A percentile compares a stretch with the other conserved stretches of the same genome.
Conservation (phyloP, 1,140 invertebrate genomes). For the Subanguina moxae region DNA sequence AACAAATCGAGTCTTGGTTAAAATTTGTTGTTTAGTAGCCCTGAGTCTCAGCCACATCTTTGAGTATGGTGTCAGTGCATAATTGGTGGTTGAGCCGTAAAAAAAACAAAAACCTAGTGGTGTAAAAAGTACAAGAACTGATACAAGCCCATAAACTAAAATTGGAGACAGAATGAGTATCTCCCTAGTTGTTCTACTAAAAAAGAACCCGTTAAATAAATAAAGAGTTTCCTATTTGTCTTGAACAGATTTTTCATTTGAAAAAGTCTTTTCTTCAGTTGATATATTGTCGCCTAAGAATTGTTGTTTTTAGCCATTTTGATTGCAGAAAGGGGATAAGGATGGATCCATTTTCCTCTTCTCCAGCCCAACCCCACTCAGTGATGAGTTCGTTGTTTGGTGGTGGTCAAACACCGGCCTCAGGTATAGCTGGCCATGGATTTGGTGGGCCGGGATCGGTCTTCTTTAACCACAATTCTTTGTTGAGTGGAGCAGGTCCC, state of each 20-base stretch:
- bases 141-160: too few species aligned
- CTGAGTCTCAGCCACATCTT: too few species aligned
- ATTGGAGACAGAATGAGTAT: too few species aligned
- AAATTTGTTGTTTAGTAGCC: too few species aligned
- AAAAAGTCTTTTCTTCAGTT: background rate
- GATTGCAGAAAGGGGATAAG: background rate
- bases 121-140: too few species aligned
- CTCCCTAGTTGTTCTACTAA: too few species aligned
- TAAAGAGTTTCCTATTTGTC: too few species aligned
- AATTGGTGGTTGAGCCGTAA: too few species aligned
- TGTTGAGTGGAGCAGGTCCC: slow-evolving; percentile 30
- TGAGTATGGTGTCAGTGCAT: too few species aligned
- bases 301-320: background rate
- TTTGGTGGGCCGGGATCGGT: slow-evolving; percentile 30
- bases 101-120: too few species aligned
- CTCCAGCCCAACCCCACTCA: slow-evolving; percentile 38
- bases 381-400: slow-evolving; percentile 41
- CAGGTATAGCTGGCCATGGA: background rate
- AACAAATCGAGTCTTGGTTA: too few species aligned
- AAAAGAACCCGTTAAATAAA: too few species aligned
- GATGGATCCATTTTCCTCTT: slow-evolving; percentile 48
- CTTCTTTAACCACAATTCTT: slow-evolving; percentile 18
- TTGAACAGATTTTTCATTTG: background rate
- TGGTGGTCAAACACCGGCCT: background rate
- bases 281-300: background rate